Evolutionary conservation across 2,888 invertebrate species (phyloP), one percentile per base, ranked within the genome.

Genomic region (Mylabris sibirica): DNA sequence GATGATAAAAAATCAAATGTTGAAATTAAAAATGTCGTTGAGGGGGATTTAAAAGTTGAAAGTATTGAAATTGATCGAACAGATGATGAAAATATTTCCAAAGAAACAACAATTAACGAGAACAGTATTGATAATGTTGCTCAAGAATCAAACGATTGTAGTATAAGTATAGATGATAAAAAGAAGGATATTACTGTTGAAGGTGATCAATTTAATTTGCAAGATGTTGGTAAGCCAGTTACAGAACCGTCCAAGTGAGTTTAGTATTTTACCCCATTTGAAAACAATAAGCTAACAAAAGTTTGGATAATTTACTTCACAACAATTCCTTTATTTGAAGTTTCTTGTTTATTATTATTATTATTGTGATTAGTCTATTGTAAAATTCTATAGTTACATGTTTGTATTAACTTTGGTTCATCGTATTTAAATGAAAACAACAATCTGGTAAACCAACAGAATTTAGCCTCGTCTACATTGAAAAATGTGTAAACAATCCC

Each of bases 221-320:
- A 65, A 65, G 67, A 62, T 20, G 69, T 70, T 26, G 59, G 61
- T 49, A 66, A 68, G 64, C 70, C 66, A 35, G 67, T 68, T 59
- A 65, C 69, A 24, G 78, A 78, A 72, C 77, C 78, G 78, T 78
- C 79, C 78, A 78, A 74, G 80, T 80, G 74, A 80, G 78, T 77
- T 34, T 60, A 20, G n/a, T 20, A 26, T 12, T 38, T 65, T 5
- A 17, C 8, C 6, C 9, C 14, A n/a, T 61, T 57, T 4, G 3
- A 4, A 49, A 53, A 11, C 8, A 49, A 20, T 17, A 49, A 49
- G 11, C 49, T 20, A 12, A 53, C 11, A 22, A 53, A 53, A 6
- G 12, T 53, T 53, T 22, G 24, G 22, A 22, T 53, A 53, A 53
- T 49, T 44, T n/a, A 17, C 17, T 44, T 24, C 53, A 22, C 11